phyloP scores from a whole-genome alignment of 2,888 invertebrate species.

The Phasia obesa region DNA sequence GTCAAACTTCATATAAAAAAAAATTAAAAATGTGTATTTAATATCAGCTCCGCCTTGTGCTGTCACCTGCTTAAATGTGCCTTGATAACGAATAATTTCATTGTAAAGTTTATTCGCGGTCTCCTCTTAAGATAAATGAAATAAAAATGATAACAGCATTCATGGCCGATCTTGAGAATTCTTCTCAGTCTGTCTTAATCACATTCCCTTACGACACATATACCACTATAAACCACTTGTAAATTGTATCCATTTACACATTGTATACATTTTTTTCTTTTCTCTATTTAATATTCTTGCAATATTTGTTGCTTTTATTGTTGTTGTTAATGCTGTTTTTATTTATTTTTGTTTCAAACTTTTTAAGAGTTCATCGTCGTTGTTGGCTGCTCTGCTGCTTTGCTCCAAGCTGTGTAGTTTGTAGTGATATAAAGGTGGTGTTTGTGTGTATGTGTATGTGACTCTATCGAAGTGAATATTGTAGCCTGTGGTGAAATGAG shows the following conservation, averaged over 20 bases:
- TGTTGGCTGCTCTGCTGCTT: conserved; percentile 20
- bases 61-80: too few relatives aligned
- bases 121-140: too few relatives aligned
- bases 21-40: too few relatives aligned
- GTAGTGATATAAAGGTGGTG: neutral
- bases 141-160: too few relatives aligned
- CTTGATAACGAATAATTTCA: too few relatives aligned
- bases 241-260: conserved; percentile 65
- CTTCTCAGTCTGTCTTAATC: conserved; percentile 3
- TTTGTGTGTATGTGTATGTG: neutral
- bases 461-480: conserved; percentile 25
- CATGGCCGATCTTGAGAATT: neutral
- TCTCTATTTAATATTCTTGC: conserved; percentile 26
- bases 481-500: conserved; percentile 67
- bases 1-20: too few relatives aligned
- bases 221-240: conserved; percentile 43
- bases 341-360: conserved; percentile 40
- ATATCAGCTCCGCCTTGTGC: too few relatives aligned
- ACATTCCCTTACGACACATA: conserved; percentile 10
- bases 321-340: conserved; percentile 38
- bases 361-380: conserved; percentile 44
- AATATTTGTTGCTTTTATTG: conserved; percentile 28
- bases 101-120: too few relatives aligned
- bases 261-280: conserved; percentile 45
- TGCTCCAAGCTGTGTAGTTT: neutral